phyloP scores from a whole-genome alignment of 2,888 invertebrate genomes.

The Homarus gammarus region DNA sequence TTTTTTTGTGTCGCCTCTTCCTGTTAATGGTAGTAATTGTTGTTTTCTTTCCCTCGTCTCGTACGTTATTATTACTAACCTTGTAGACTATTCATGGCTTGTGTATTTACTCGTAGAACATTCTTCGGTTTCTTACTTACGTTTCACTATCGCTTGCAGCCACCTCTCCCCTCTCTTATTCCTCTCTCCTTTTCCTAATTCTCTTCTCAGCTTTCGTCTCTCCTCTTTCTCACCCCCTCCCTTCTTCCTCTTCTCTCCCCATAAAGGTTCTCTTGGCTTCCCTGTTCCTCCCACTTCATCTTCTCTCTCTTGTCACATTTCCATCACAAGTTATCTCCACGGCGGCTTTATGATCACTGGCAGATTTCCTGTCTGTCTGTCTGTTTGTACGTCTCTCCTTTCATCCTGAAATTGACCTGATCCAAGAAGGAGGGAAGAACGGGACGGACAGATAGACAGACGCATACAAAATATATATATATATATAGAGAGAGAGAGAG shows the following conservation, averaged over 20 bases:
- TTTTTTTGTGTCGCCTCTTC: too few relatives aligned
- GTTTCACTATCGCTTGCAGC: too few relatives aligned
- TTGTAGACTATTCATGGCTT: too few relatives aligned
- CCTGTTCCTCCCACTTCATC: not conserved
- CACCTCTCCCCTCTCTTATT: slow-evolving; percentile 16
- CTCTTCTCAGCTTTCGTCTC: not conserved
- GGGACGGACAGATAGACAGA: too few relatives aligned
- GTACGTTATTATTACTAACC: too few relatives aligned
- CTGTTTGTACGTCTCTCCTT: not conserved
- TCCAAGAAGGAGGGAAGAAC: not conserved
- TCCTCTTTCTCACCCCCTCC: not conserved
- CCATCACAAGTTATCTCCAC: slow-evolving; percentile 34
- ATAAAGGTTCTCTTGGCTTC: not conserved
- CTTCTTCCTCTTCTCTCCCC: not conserved
- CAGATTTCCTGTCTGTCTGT: slow-evolving; percentile 24
- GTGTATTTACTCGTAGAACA: too few relatives aligned
- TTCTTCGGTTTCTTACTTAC: too few relatives aligned
- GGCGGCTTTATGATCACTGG: slow-evolving; percentile 1
- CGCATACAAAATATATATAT: too few relatives aligned
- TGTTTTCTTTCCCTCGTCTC: too few relatives aligned
- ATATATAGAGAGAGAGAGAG: not conserved
- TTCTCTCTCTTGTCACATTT: slow-evolving; percentile 5
- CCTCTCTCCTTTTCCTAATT: not conserved
- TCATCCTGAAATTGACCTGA: too few relatives aligned
- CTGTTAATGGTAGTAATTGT: too few relatives aligned